Base-by-base conservation (phyloP, 1,140 invertebrate genomes). In the Chymomyza costata region DNA sequence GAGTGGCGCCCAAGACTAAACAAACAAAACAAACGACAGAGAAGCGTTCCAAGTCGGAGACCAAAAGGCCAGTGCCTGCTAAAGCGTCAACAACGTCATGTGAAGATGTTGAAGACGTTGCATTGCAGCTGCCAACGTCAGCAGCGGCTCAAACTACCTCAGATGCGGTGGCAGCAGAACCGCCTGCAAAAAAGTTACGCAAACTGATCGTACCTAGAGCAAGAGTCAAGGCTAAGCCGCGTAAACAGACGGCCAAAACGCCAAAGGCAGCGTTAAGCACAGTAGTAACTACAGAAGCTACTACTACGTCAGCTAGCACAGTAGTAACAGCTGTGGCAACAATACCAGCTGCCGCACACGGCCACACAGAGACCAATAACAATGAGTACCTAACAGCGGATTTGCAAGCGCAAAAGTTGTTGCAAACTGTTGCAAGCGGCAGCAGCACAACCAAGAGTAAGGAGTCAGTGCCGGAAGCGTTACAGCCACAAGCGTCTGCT, bases 41-140 rank as follows among this genome's bases (percentile, higher is more conserved):
- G 53, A 71, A 70, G 34, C 82, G 84, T 2, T 85, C 83, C 38
- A 84, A 84, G 17, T 85, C 84, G n/a, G 84, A 85, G 58, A 85
- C 84, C 0, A 85, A 85, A 19, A 84, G 82, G 35, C 65, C 76
- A 8, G 13, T 61, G 5, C 46, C 32, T 3, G 13, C 32, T 8
- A 10, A 3, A 13, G 13, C 32, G 32, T 6, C 32, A 10, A 3
- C 32, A 34, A 34, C n/a, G 32, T 6, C 13, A 14, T 3, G 3
- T 3, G 13, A 3, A 34, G 13, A 10, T 3, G 3, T 34, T 3
- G 13, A 3, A 3, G 32, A 6, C 13, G 32, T 3, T 34, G 32
- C 3, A 10, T 37, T 37, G 21, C 43, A 28, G 10, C 25, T 28
- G 10, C 10, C n/a, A 28, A 48, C 49, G 15, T 2, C 38, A 47